Evolutionary conservation across 2,888 invertebrate genomes (phyloP).

Genomic region (Hartigia nigra): DNA sequence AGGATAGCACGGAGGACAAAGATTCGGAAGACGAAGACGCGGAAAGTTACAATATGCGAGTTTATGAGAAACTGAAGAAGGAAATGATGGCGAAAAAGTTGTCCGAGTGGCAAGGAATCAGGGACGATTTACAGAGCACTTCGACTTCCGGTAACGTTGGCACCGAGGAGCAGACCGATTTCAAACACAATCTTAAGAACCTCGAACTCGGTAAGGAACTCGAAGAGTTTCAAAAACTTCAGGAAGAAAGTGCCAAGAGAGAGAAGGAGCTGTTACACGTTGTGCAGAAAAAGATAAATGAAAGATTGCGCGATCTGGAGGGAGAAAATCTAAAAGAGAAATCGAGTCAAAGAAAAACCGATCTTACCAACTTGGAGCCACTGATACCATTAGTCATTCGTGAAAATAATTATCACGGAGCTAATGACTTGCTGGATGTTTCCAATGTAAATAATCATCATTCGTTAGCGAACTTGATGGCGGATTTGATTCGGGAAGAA

Average conservation of each 20-base stretch:
- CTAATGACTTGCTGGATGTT: not conserved
- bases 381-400: not conserved
- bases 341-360: not conserved
- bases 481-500: not conserved
- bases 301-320: not conserved
- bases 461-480: not conserved
- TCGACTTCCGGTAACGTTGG: not conserved
- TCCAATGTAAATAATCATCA: constrained; percentile 1
- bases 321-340: not conserved
- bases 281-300: not conserved
- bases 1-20: not conserved
- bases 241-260: not conserved
- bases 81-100: not conserved
- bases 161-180: not conserved
- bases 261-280: not conserved
- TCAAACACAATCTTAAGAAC: not conserved
- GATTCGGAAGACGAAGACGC: not conserved
- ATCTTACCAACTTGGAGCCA: not conserved
- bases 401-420: not conserved
- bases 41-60: not conserved
- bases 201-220: not conserved
- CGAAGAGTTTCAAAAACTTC: not conserved
- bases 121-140: not conserved
- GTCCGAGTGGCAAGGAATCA: not conserved
- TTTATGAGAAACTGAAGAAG: not conserved